Evolutionary conservation across 2,888 invertebrate genomes (phyloP).

Genomic region (Psylliodes chrysocephalus): DNA sequence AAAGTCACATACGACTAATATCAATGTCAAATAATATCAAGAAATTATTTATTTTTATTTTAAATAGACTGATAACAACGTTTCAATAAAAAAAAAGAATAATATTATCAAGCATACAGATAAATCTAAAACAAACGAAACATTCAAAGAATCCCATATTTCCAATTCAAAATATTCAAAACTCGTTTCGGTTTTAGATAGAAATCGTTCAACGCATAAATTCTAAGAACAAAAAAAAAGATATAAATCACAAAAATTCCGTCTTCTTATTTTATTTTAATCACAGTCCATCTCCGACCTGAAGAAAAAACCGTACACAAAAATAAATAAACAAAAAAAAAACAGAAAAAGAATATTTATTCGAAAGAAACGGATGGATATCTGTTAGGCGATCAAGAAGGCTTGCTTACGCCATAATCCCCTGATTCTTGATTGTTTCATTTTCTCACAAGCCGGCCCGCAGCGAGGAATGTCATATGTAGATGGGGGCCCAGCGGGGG

Average conservation of each 20-base stretch:
- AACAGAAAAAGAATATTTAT: constrained; percentile 26
- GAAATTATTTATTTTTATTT: no score
- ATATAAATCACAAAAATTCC: constrained; percentile 40
- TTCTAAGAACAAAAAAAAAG: constrained; percentile 30
- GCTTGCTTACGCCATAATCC: constrained; percentile 44
- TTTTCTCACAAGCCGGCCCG: constrained; percentile 55
- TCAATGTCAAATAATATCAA: no score
- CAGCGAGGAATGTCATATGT: constrained; percentile 56
- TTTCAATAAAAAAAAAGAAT: no score
- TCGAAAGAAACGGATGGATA: constrained; percentile 30
- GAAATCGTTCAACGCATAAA: constrained; percentile 29
- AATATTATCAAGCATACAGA: no score
- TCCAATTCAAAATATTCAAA: constrained; percentile 22
- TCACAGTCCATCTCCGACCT: constrained; percentile 34
- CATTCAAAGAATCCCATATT: background rate
- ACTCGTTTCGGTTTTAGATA: constrained; percentile 24
- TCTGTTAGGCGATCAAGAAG: constrained; percentile 30
- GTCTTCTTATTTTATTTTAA: constrained; percentile 38
- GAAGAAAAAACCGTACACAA: constrained; percentile 14
- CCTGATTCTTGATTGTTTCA: constrained; percentile 56
- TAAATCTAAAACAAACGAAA: no score
- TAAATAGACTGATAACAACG: no score
- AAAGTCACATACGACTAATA: no score
- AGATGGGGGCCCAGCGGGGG: constrained; percentile 53
- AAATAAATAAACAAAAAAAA: constrained; percentile 1